A percentile compares a stretch with the other conserved stretches of the same genome.
Evolutionary conservation across 2,113 vertebrate genomes (phyloP).

Genomic region (Elachura formosa): DNA sequence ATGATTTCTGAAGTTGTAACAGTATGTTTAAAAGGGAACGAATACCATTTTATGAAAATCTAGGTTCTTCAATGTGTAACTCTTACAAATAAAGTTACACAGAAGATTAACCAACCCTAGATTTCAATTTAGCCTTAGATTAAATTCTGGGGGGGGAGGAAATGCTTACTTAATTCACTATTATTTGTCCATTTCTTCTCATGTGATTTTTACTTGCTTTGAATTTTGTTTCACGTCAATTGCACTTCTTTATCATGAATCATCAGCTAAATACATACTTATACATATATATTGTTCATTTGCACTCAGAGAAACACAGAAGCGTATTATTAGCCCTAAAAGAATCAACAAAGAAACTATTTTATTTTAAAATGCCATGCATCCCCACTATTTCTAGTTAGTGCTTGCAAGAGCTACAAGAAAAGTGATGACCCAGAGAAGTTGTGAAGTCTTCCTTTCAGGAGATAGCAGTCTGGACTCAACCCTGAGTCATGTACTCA

Average conservation of each 20-base stretch:
- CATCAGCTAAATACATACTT: not conserved
- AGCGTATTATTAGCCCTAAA: not conserved
- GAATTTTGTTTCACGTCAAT: not conserved
- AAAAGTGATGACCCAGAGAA: accelerated
- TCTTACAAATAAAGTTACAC: not conserved
- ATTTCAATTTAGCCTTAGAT: not conserved
- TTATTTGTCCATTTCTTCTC: not conserved
- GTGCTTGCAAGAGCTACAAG: not conserved
- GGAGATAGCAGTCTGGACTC: not conserved
- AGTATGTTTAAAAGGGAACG: not conserved
- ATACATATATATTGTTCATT: not conserved
- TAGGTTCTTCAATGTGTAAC: not conserved
- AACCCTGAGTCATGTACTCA: accelerated
- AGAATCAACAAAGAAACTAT: not conserved
- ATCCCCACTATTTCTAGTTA: not conserved
- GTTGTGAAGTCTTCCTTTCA: not conserved
- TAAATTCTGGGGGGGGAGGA: not conserved
- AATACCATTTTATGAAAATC: not conserved
- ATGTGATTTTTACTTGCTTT: not conserved
- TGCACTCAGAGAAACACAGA: not conserved
- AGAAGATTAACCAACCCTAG: not conserved
- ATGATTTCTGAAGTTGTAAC: not conserved
- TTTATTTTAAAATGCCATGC: not conserved
- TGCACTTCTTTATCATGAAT: not conserved
- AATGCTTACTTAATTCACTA: not conserved